Evolutionary conservation across 2,113 vertebrate genomes (phyloP).

Genomic region (Mustelus asterias): DNA sequence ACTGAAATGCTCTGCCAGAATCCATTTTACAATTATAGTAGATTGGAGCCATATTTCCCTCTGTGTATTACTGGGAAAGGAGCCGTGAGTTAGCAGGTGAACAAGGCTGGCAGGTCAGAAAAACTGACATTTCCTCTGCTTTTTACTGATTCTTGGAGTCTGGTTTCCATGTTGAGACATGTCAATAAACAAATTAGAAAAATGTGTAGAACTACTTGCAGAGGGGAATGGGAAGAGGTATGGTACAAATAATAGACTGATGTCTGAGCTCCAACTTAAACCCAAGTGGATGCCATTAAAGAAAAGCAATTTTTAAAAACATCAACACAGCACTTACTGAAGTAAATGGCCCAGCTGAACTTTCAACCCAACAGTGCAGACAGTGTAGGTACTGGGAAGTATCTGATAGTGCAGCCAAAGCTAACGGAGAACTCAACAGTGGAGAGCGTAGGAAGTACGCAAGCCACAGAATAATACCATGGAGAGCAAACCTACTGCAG

Average conservation of each 20-base stretch:
- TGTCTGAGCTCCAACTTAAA: neutral
- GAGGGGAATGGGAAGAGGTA: too few species aligned
- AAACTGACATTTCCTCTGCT: neutral
- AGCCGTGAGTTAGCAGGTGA: neutral
- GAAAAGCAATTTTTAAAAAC: neutral
- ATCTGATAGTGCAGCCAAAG: neutral
- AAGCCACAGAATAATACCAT: neutral
- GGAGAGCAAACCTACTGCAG: neutral
- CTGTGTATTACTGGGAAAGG: neutral
- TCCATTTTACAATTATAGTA: constrained; percentile 24
- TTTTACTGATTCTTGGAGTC: neutral
- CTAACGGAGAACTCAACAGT: neutral
- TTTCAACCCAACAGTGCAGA: neutral
- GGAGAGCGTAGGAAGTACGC: neutral
- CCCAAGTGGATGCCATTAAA: neutral
- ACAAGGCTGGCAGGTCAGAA: neutral
- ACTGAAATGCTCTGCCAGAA: constrained; percentile 12
- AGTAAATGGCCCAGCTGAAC: neutral
- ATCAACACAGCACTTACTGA: neutral
- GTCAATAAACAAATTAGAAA: neutral
- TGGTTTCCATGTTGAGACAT: neutral
- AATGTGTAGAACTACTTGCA: neutral
- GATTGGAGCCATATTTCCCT: neutral
- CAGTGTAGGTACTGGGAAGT: neutral
- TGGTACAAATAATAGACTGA: neutral